phyloP scores from a whole-genome alignment of 2,888 invertebrate species.

The Nematopogon swammerdamellus region DNA sequence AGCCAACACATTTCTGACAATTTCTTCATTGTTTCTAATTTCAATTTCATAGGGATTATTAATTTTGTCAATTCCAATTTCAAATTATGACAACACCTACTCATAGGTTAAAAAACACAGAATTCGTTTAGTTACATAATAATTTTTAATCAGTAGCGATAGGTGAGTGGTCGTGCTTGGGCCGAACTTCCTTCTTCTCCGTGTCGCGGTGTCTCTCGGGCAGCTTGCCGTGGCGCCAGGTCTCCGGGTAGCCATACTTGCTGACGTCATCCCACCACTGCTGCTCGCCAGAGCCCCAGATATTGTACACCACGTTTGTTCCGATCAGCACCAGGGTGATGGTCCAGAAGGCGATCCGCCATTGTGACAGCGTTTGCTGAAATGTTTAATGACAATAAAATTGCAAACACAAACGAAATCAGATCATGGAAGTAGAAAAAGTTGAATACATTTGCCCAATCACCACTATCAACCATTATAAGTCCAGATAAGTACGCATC shows the following conservation, averaged over 20 bases:
- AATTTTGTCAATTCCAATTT: too few species aligned
- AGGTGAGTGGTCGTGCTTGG: slow-evolving; percentile 41
- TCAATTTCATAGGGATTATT: too few species aligned
- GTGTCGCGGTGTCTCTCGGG: slow-evolving; percentile 19
- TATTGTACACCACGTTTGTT: slow-evolving; percentile 65
- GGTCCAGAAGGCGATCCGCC: slow-evolving; percentile 68
- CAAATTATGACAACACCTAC: too few species aligned
- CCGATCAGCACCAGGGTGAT: slow-evolving; percentile 62
- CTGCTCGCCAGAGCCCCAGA: slow-evolving; percentile 73
- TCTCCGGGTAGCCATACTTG: slow-evolving; percentile 35
- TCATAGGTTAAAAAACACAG: too few species aligned
- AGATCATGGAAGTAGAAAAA: slow-evolving; percentile 51
- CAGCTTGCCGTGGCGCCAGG: slow-evolving; percentile 38
- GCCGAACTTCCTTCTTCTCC: slow-evolving; percentile 35
- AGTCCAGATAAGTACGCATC: slow-evolving; percentile 48
- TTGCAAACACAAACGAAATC: slow-evolving; percentile 49
- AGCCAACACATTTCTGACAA: too few species aligned
- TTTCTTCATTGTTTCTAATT: too few species aligned
- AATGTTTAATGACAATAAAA: too few species aligned
- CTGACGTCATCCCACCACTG: slow-evolving; percentile 74
- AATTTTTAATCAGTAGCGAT: slow-evolving; percentile 20
- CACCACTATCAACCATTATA: slow-evolving; percentile 37
- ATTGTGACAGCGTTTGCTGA: background rate
- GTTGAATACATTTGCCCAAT: slow-evolving; percentile 58
- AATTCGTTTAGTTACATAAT: too few species aligned